Evolutionary conservation across 2,888 invertebrate species (phyloP), one percentile per base, ranked within the genome.

Genomic region (Pyrocoelia pectoralis): DNA sequence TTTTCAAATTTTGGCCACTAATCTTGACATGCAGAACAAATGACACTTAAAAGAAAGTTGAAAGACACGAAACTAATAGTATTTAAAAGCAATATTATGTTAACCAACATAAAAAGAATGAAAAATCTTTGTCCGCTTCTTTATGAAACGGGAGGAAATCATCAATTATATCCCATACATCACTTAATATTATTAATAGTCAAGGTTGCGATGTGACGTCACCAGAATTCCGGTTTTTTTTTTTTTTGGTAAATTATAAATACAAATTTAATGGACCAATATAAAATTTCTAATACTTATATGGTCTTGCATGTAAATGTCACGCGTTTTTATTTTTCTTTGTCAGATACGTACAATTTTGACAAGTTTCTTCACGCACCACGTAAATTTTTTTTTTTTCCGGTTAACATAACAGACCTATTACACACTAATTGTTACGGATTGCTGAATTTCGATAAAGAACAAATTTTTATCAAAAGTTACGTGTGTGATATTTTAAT

Each of bases 111-210:
- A 50, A 55, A 57, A 56, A 51, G 40, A 18, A 13, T 12, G 18
- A 43, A 49, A 48, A 58, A 43, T 63, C 63, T 58, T 57, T 43
- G 63, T 54, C 49, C 33, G 38, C 28, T 56, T 41, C 56, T 50
- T 50, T 38, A 29, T 52, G 15, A 33, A 54, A 58, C 46, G 55
- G 59, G 64, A 69, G 70, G 70, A 70, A 68, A 68, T 70, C 56
- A 68, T 70, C 67, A 68, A 70, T 70, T 70, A 68, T 65, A 66
- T 61, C 55, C 61, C 68, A 68, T 69, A 68, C 70, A 70, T 67
- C 70, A 68, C 67, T 67, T 65, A 59, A 61, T 67, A 69, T 61
- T 66, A 65, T 68, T 70, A 67, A 63, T 70, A 50, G 54, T 17
- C 65, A 68, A 70, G 70, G 70, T 68, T 68, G 53, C 46, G 50